Conservation (phyloP, 2,113 vertebrate genomes). For the Brachyhypopomus occidentalis region DNA sequence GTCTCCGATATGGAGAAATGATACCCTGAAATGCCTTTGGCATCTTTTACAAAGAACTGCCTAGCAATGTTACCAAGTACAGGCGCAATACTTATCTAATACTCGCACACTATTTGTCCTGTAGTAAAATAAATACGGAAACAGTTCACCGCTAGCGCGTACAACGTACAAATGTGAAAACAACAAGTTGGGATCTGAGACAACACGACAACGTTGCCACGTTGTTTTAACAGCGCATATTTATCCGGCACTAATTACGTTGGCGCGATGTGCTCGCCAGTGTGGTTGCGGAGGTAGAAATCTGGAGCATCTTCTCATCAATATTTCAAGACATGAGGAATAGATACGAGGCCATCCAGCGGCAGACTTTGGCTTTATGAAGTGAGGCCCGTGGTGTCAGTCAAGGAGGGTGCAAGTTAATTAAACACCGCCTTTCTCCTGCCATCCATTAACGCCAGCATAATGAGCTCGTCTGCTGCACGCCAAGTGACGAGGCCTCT, state of each 20-base stretch:
- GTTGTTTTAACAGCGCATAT: conserved; percentile 24
- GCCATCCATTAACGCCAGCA: not conserved
- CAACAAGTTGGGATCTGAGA: not conserved
- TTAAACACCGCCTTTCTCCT: conserved; percentile 9
- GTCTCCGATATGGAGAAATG: too few species aligned
- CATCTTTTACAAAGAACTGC: too few species aligned
- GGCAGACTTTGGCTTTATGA: conserved; percentile 7
- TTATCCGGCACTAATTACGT: conserved; percentile 18
- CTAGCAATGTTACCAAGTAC: too few species aligned
- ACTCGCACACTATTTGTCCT: too few species aligned
- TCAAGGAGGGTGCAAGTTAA: conserved; percentile 29
- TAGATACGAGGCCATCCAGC: conserved; percentile 5
- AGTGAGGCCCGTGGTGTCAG: not conserved
- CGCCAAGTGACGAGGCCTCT: not conserved
- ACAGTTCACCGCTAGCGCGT: not conserved
- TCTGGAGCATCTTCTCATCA: conserved; percentile 15
- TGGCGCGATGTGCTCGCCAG: not conserved
- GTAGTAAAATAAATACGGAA: not conserved
- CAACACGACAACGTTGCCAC: not conserved
- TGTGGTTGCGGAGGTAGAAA: not conserved
- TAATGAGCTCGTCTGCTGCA: conserved; percentile 18
- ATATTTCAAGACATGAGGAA: conserved; percentile 10
- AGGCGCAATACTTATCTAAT: too few species aligned
- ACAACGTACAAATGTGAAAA: not conserved
- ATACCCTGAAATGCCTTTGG: too few species aligned